These are phyloP conservation scores for Drosophila nebulosa DNA, from an alignment of 1,140 invertebrate genomes.

Conservation along the genomic window DNA sequence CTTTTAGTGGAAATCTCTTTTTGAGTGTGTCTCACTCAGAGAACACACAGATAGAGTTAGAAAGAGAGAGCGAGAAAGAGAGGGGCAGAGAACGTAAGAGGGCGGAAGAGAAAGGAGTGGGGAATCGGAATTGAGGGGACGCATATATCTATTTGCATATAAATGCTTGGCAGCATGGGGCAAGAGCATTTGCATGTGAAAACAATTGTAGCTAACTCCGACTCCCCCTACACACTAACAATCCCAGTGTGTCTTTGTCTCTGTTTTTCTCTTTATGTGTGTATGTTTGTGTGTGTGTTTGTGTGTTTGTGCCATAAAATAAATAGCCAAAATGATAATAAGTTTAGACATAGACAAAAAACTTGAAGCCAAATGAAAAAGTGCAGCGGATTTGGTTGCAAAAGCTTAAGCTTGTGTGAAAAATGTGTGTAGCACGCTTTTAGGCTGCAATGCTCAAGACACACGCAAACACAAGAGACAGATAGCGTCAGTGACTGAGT, in stretches of 20 bases:
- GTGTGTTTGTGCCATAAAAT: conserved; percentile 58
- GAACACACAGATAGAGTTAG: background rate
- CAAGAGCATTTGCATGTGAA: conserved; percentile 67
- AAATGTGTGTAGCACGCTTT: conserved; percentile 70
- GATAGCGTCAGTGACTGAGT: background rate
- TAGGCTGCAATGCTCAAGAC: conserved; percentile 51
- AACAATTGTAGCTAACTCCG: conserved; percentile 57
- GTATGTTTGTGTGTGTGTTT: conserved; percentile 9
- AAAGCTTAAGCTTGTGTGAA: conserved; percentile 69
- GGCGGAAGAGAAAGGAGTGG: conserved; percentile 9
- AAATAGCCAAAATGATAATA: conserved; percentile 78
- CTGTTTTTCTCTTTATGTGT: background rate
- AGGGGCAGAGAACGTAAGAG: too few relatives aligned
- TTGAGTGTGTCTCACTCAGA: conserved; percentile 60
- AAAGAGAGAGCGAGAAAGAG: conserved; percentile 8
- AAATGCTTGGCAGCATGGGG: conserved; percentile 56
- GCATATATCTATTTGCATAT: conserved; percentile 67
- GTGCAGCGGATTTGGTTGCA: conserved; percentile 70
- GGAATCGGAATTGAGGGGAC: background rate
- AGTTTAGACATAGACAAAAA: conserved; percentile 76
- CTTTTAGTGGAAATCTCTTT: conserved; percentile 78
- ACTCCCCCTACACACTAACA: background rate
- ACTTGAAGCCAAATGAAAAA: conserved; percentile 75
- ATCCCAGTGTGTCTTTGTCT: background rate
- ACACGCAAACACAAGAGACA: conserved; percentile 10